phyloP scores from a whole-genome alignment of 2,797 vertebrate genomes.

The Falco biarmicus region DNA sequence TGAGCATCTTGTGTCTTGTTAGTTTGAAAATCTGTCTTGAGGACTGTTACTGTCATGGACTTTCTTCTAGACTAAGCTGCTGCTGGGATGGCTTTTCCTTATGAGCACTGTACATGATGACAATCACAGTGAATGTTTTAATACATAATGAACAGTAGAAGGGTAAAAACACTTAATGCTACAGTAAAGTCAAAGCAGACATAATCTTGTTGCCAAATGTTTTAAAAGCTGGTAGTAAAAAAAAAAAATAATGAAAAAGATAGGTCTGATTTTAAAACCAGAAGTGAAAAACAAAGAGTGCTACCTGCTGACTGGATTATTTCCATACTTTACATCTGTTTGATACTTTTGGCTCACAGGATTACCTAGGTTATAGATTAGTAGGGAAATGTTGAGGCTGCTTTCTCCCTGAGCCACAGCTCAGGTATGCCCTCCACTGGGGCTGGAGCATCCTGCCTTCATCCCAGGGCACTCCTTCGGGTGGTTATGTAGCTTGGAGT shows the following conservation, averaged over 20 bases:
- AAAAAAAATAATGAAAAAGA: background rate
- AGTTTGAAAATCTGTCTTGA: background rate
- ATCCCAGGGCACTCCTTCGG: rapidly evolving
- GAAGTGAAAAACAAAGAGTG: background rate
- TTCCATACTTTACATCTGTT: background rate
- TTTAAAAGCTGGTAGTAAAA: background rate
- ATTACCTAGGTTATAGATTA: background rate
- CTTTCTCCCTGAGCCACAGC: background rate
- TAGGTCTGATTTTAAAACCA: background rate
- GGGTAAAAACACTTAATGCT: background rate
- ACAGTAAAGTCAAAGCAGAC: constrained; percentile 3
- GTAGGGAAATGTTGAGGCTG: background rate
- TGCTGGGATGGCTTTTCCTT: background rate
- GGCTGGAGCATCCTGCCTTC: background rate
- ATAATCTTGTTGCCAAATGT: background rate
- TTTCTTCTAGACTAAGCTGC: background rate
- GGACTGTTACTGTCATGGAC: background rate
- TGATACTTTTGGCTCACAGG: background rate
- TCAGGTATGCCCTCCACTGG: background rate
- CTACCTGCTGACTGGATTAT: constrained; percentile 18
- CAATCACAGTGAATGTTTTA: background rate
- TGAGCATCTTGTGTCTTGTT: background rate
- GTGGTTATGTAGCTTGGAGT: background rate
- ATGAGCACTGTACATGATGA: background rate
- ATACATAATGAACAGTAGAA: background rate